Percentiles rank a stretch among this genome's conserved stretches.
Evolutionary conservation across 2,113 vertebrate genomes (phyloP).

Genomic region (Megaptera novaeangliae): DNA sequence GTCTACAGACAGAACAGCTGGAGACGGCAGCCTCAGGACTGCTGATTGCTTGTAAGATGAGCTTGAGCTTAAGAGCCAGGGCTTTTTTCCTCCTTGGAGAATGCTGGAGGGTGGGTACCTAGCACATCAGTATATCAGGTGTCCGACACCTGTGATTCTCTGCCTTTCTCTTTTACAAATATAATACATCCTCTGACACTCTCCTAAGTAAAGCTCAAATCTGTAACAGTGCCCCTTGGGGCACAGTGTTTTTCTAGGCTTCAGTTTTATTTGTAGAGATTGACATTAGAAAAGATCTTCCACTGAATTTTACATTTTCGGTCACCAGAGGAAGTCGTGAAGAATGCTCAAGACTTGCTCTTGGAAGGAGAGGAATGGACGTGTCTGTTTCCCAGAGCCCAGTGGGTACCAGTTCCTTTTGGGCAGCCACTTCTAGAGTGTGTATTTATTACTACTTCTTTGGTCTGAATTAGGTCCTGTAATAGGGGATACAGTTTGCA

Average conservation of each 20-base stretch:
- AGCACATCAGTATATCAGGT: neutral
- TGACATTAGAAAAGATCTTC: neutral
- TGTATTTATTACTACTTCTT: neutral
- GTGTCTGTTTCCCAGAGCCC: neutral
- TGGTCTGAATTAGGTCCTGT: neutral
- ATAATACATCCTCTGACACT: neutral
- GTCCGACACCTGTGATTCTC: neutral
- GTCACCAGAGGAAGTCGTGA: neutral
- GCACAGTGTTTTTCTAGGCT: neutral
- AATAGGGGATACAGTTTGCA: neutral
- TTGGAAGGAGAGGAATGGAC: neutral
- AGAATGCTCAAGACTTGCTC: neutral
- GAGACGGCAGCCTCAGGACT: neutral
- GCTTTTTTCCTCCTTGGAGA: neutral
- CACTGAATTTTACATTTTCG: neutral
- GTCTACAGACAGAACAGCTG: neutral
- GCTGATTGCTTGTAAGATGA: neutral
- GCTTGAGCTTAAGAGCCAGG: neutral
- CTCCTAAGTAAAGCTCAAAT: neutral
- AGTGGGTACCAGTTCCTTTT: neutral
- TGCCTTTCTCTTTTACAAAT: neutral
- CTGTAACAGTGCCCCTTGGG: neutral
- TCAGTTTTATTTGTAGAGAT: neutral
- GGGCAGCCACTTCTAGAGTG: neutral
- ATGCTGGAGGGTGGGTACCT: neutral